Conservation (phyloP, 2,797 vertebrate genomes). For the Carcharodon carcharias region DNA sequence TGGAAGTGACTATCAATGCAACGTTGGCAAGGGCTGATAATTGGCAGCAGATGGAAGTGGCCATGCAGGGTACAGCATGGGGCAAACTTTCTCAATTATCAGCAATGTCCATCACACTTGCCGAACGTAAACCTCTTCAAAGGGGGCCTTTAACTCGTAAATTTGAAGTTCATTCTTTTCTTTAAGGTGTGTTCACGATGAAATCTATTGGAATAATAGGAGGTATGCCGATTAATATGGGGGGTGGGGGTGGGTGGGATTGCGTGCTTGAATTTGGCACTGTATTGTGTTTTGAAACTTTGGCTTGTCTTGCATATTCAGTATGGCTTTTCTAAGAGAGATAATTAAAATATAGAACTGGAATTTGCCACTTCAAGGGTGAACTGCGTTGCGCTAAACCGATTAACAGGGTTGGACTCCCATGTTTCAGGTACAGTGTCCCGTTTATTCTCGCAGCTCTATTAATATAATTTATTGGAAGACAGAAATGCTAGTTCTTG, state of each 20-base stretch:
- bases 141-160: background rate
- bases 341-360: background rate
- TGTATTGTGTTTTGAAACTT: background rate
- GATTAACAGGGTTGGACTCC: background rate
- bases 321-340: background rate
- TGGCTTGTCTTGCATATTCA: background rate
- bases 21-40: slow-evolving; percentile 34
- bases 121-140: background rate
- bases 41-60: slow-evolving; percentile 21
- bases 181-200: background rate
- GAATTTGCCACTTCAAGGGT: background rate
- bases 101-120: background rate
- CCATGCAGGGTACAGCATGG: background rate
- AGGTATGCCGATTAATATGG: background rate
- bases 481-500: background rate
- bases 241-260: background rate
- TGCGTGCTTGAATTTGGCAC: too few relatives aligned
- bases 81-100: slow-evolving; percentile 13
- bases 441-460: background rate
- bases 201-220: background rate
- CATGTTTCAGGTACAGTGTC: background rate
- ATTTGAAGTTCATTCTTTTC: background rate
- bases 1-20: slow-evolving; percentile 2
- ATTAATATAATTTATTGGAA: background rate
- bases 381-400: background rate